A percentile compares a stretch with the other conserved stretches of the same genome.
Conservation (phyloP, 2,797 vertebrate genomes). For the Aulostomus chinensis region DNA sequence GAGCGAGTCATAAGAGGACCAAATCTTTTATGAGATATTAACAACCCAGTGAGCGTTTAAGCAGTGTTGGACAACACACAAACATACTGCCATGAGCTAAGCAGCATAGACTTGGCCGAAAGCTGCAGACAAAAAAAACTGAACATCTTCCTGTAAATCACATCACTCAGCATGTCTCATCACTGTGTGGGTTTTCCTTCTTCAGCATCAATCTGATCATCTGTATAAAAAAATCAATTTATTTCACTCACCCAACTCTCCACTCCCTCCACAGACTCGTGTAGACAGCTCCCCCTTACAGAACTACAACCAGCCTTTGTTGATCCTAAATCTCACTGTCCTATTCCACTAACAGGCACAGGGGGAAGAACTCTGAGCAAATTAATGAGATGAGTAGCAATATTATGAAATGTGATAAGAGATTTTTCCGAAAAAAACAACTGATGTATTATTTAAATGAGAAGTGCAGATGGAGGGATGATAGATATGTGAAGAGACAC, state of each 20-base stretch:
- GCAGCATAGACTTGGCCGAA: no score
- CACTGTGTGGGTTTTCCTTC: neutral
- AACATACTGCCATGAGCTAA: no score
- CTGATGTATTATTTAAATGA: conserved; percentile 20
- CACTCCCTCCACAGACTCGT: conserved; percentile 27
- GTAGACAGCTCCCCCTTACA: conserved; percentile 49
- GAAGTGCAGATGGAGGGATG: conserved; percentile 26
- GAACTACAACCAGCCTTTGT: conserved; percentile 57
- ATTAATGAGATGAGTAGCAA: conserved; percentile 24
- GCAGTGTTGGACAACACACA: no score
- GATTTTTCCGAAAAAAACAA: neutral
- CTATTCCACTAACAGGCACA: conserved; percentile 30
- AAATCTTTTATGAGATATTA: no score
- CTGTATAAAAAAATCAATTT: conserved; percentile 42
- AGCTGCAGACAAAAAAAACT: no score
- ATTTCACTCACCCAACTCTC: conserved; percentile 19
- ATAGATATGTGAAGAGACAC: conserved; percentile 12
- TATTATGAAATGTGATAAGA: conserved; percentile 18
- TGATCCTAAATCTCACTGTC: conserved; percentile 68
- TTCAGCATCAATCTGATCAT: conserved; percentile 33
- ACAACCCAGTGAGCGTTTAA: no score
- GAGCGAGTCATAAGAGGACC: no score
- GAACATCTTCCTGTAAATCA: no score
- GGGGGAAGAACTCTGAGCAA: conserved; percentile 14
- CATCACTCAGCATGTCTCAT: no score